Percentiles rank a stretch among this genome's conserved stretches.
Evolutionary conservation across 2,113 vertebrate species (phyloP).

Genomic region (Centropus bengalensis): DNA sequence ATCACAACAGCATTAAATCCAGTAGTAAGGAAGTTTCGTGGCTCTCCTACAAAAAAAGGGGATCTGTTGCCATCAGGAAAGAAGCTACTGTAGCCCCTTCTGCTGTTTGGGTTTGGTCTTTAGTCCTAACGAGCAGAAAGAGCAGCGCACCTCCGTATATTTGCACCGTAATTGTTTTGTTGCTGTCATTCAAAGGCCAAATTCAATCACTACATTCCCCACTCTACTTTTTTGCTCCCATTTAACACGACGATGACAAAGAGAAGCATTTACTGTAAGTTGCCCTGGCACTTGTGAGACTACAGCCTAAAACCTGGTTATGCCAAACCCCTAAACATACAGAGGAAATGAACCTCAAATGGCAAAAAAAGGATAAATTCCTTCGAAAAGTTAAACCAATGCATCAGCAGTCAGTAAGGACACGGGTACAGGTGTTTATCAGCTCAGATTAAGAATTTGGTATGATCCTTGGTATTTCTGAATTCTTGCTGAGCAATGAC

Average conservation of each 20-base stretch:
- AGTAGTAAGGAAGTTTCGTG: neutral
- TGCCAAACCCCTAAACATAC: neutral
- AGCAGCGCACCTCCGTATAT: neutral
- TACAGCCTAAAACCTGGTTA: neutral
- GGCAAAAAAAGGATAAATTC: neutral
- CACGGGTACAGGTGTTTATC: neutral
- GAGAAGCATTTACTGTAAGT: neutral
- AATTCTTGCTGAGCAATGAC: neutral
- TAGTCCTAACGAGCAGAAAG: neutral
- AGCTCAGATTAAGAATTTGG: neutral
- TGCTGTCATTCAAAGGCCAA: neutral
- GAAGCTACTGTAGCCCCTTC: neutral
- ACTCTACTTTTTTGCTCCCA: neutral
- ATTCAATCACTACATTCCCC: neutral
- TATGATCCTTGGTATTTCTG: neutral
- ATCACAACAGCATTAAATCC: neutral
- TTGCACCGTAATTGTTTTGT: neutral
- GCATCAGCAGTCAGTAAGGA: neutral
- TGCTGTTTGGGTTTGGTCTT: neutral
- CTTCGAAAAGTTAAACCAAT: neutral
- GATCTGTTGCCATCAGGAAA: neutral
- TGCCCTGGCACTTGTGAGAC: neutral
- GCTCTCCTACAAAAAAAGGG: neutral
- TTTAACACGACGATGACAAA: neutral
- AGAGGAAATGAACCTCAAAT: neutral